These are phyloP conservation scores for Hypomecis atomaria DNA, from an alignment of 2,888 invertebrate species.

Conservation along the genomic window DNA sequence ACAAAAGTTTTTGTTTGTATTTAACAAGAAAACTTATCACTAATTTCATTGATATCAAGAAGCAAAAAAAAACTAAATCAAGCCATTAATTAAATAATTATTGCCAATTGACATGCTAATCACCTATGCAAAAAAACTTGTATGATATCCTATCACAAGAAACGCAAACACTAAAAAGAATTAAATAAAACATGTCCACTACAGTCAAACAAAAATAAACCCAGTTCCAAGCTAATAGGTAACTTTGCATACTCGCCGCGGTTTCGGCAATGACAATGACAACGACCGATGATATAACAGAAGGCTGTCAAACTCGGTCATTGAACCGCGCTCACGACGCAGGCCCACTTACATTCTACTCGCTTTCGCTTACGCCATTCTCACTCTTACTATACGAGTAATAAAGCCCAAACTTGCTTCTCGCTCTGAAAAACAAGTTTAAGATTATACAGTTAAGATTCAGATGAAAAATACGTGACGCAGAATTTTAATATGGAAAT, in stretches of 20 bases:
- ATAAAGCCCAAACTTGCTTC: conserved; percentile 69
- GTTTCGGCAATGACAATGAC: conserved; percentile 85
- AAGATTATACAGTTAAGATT: conserved; percentile 64
- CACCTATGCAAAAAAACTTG: conserved; percentile 2
- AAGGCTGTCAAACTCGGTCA: conserved; percentile 85
- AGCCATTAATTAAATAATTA: background rate
- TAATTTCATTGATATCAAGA: no score
- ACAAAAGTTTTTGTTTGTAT: no score
- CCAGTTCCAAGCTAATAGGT: conserved; percentile 60
- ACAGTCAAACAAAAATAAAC: conserved; percentile 62
- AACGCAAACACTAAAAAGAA: conserved; percentile 44
- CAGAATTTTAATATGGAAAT: conserved; percentile 52
- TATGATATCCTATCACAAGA: conserved; percentile 6
- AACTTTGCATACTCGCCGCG: conserved; percentile 62
- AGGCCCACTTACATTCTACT: conserved; percentile 57
- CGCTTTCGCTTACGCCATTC: conserved; percentile 77
- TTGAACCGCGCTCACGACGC: conserved; percentile 75
- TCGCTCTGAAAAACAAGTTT: conserved; percentile 47
- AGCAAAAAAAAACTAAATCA: background rate
- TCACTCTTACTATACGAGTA: conserved; percentile 61
- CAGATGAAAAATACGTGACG: conserved; percentile 58
- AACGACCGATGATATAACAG: conserved; percentile 83
- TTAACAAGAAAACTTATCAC: no score
- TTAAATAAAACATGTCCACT: conserved; percentile 44
- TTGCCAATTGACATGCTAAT: background rate